phyloP scores from a whole-genome alignment of 2,888 invertebrate genomes.

The Acanthosoma haemorrhoidale region DNA sequence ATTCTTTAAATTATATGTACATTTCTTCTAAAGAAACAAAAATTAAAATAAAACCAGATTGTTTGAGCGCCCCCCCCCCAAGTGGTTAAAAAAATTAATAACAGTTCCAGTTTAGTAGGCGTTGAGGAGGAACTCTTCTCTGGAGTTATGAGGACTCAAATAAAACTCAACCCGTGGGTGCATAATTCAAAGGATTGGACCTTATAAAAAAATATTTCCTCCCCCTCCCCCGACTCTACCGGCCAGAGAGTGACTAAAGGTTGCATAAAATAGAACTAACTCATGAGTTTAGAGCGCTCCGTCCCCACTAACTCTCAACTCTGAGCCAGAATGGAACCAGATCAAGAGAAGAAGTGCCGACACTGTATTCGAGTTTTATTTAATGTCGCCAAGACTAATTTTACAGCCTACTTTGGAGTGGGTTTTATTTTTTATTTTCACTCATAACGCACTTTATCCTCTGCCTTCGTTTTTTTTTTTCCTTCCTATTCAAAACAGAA shows the following conservation, averaged over 20 bases:
- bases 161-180: too few relatives aligned
- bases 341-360: not conserved
- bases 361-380: not conserved
- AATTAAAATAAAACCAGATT: too few relatives aligned
- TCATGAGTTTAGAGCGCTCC: not conserved
- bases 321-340: not conserved
- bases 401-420: slow-evolving; percentile 14
- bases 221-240: not conserved
- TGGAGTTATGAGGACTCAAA: not conserved
- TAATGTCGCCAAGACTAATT: slow-evolving; percentile 6
- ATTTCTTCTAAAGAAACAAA: too few relatives aligned
- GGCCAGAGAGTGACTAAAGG: not conserved
- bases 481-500: too few relatives aligned
- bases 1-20: too few relatives aligned
- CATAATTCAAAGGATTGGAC: too few relatives aligned
- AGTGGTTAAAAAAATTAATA: too few relatives aligned
- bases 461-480: not conserved
- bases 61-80: not conserved
- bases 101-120: too few relatives aligned
- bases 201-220: slow-evolving; percentile 1
- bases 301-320: too few relatives aligned
- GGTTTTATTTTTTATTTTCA: slow-evolving; percentile 1
- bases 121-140: not conserved
- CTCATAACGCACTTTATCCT: not conserved
- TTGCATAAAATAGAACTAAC: slow-evolving; percentile 20